A percentile compares a stretch with the other conserved stretches of the same genome.
Conservation (phyloP, 2,888 invertebrate genomes). For the Eilema depressum region DNA sequence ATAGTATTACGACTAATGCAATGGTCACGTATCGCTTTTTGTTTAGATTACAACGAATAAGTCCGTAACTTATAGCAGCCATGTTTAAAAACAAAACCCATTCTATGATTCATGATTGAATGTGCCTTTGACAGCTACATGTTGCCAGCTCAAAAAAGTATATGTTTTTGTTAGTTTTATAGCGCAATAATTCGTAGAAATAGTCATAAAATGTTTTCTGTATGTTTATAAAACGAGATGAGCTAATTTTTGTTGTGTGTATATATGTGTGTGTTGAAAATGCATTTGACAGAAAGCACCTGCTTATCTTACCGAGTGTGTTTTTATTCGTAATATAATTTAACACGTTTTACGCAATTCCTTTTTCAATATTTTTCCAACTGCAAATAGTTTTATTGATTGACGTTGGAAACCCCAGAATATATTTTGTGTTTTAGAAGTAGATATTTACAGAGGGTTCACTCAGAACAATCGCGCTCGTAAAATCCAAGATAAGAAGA, state of each 20-base stretch:
- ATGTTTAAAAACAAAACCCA: constrained; percentile 49
- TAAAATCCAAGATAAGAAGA: too few relatives aligned
- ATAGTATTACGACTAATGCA: constrained; percentile 38
- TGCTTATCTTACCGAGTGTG: not conserved
- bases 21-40: constrained; percentile 39
- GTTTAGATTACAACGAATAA: constrained; percentile 36
- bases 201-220: constrained; percentile 40
- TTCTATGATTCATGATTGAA: constrained; percentile 44
- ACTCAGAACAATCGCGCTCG: too few relatives aligned
- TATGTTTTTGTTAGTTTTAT: constrained; percentile 43
- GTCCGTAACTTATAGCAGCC: constrained; percentile 27
- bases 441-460: too few relatives aligned
- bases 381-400: not conserved
- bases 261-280: not conserved
- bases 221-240: constrained; percentile 10
- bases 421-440: too few relatives aligned
- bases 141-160: constrained; percentile 50
- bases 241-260: constrained; percentile 11
- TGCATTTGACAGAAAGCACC: constrained; percentile 11
- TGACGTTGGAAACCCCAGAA: too few relatives aligned
- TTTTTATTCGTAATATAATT: constrained; percentile 2
- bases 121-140: constrained; percentile 48
- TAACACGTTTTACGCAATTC: not conserved
- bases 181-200: constrained; percentile 45
- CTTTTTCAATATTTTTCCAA: not conserved